Base-by-base conservation (phyloP, 2,113 vertebrate species). In the Tyto alba region DNA sequence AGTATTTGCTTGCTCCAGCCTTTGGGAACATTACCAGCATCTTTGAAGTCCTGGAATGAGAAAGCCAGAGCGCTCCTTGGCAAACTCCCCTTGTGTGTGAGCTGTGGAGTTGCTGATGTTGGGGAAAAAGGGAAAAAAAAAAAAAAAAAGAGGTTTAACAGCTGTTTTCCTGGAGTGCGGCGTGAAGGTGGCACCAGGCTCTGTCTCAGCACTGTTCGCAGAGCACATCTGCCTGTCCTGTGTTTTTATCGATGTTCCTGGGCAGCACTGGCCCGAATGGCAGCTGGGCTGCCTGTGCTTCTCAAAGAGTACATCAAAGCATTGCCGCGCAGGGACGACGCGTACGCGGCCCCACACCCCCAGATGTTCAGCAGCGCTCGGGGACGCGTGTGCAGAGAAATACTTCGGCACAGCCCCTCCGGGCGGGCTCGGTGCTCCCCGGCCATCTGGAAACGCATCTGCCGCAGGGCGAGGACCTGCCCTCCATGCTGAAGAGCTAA, bases 31-130 rank as follows among this genome's bases (percentile, higher is more conserved):
- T 67, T 90, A 71, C 82, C 66, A 96, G 78, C 66, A 13, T 8
- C 96, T 96, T 92, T 93, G 95, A 96, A 95, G 93, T 64, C 32
- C 36, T 56, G 91, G 93, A 93, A 96, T 60, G 93, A 90, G 96
- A 95, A 96, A 92, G 75, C 71, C 95, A 93, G 93, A 95, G 85
- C 0, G 1, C 66, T 90, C 53, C 71, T 86, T 96, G 91, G 95
- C 95, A 73, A 41, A 22, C 18, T 41, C 81, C 32, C 26, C 59
- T 29, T 5, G n/a, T 73, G 88, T 69, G 80, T 13, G 77, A 93
- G 59, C 73, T 55, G 63, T 0, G 0, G 93, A 96, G 89, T 55
- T 96, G 96, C 93, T 95, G 94, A 93, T 85, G 62, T 23, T 21
- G 62, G 53, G 88, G 90, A 22, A 41, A 59, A 62, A 21, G 6